Evolutionary conservation across 1,140 invertebrate species (phyloP).

Genomic region (Hycleus cichorii): DNA sequence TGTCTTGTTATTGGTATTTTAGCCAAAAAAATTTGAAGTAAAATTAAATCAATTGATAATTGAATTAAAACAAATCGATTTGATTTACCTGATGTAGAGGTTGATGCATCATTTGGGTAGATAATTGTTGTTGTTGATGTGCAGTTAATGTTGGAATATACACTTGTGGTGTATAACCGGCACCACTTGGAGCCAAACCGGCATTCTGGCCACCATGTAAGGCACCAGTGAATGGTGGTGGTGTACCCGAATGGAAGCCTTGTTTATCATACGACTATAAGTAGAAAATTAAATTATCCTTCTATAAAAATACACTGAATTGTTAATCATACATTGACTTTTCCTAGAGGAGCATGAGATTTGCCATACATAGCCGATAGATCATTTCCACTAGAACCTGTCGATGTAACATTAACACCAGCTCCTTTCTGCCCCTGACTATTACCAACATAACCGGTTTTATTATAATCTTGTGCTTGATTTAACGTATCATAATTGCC

Average conservation of each 20-base stretch:
- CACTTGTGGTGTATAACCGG: conserved; percentile 55
- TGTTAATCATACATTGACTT: conserved; percentile 58
- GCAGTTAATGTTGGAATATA: conserved; percentile 69
- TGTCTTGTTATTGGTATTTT: neutral
- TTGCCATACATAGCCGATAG: conserved; percentile 65
- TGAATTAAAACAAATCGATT: neutral
- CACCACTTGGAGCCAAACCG: conserved; percentile 59
- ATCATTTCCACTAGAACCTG: conserved; percentile 53
- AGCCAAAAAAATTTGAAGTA: neutral
- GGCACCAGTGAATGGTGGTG: conserved; percentile 62
- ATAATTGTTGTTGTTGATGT: conserved; percentile 49
- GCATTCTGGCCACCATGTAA: conserved; percentile 65
- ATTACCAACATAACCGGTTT: conserved; percentile 47
- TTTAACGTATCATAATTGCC: conserved; percentile 58
- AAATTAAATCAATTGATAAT: neutral
- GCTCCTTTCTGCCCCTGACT: conserved; percentile 49
- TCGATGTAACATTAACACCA: conserved; percentile 47
- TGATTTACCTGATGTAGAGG: conserved; percentile 60
- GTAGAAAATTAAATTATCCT: conserved; percentile 17
- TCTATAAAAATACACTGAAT: too few relatives aligned
- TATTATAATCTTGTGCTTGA: conserved; percentile 53
- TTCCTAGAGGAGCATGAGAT: conserved; percentile 62
- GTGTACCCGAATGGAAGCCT: conserved; percentile 74
- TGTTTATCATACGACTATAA: conserved; percentile 77
- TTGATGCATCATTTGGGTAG: conserved; percentile 61